Percentiles rank a stretch among this genome's conserved stretches.
phyloP scores from a whole-genome alignment of 2,797 vertebrate genomes.

The Semotilus atromaculatus region DNA sequence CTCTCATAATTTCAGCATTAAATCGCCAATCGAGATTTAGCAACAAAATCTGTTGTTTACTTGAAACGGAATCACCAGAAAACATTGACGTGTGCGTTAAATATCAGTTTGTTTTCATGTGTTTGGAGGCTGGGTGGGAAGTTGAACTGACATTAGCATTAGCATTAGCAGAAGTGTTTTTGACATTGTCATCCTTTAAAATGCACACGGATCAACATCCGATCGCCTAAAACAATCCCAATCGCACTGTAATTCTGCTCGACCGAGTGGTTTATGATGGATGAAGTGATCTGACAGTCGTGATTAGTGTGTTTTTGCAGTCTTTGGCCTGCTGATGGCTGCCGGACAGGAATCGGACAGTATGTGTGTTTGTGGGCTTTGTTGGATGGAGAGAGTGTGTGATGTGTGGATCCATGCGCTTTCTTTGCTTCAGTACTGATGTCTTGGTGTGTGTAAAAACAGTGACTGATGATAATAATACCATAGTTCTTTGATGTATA shows the following conservation, averaged over 20 bases:
- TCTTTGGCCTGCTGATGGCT: slow-evolving; percentile 15
- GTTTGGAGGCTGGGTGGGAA: slow-evolving; percentile 3
- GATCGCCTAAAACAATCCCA: neutral
- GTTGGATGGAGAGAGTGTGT: slow-evolving; percentile 18
- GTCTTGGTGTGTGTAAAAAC: neutral
- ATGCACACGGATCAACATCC: neutral
- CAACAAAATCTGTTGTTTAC: neutral
- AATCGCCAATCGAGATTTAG: neutral
- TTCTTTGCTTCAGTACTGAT: neutral
- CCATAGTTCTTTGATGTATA: too few relatives aligned
- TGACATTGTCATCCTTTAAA: slow-evolving; percentile 47
- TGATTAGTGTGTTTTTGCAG: neutral
- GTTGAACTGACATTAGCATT: slow-evolving; percentile 42
- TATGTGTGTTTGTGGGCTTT: slow-evolving; percentile 28
- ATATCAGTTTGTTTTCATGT: neutral
- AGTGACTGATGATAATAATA: neutral
- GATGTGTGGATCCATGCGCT: slow-evolving; percentile 2
- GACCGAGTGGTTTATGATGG: neutral
- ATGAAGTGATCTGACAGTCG: neutral
- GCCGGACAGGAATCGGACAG: neutral
- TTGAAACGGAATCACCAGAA: neutral
- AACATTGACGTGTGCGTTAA: neutral
- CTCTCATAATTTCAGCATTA: neutral
- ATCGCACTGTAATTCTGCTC: neutral
- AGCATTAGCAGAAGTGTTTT: slow-evolving; percentile 45